A percentile compares a stretch with the other conserved stretches of the same genome.
phyloP scores from a whole-genome alignment of 2,797 vertebrate genomes.

The Danionella dracula region DNA sequence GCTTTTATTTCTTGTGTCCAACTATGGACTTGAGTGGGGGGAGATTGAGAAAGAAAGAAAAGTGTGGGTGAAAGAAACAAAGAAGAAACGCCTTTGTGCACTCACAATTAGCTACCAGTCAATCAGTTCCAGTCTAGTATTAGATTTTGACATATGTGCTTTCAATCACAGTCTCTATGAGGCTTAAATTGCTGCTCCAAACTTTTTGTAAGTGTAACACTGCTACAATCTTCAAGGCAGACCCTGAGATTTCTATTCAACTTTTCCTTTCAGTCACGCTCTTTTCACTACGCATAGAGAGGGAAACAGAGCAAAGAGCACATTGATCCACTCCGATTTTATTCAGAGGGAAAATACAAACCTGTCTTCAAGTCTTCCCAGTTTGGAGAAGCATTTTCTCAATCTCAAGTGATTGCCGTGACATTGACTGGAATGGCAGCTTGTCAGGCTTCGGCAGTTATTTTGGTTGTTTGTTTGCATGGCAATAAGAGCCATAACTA shows the following conservation, averaged over 20 bases:
- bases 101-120: conserved; percentile 50
- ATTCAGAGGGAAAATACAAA: conserved; percentile 34
- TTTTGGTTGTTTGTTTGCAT: conserved; percentile 35
- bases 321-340: conserved; percentile 21
- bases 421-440: conserved; percentile 34
- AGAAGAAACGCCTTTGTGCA: conserved; percentile 49
- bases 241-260: conserved; percentile 8
- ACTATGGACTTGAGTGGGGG: conserved; percentile 52
- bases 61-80: conserved; percentile 17
- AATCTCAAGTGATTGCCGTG: conserved; percentile 47
- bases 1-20: conserved; percentile 63
- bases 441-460: conserved; percentile 38
- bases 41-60: conserved; percentile 20
- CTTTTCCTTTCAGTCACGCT: background rate
- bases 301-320: conserved; percentile 1
- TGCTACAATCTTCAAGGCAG: background rate
- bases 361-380: conserved; percentile 38
- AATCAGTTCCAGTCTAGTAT: background rate
- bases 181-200: conserved; percentile 24
- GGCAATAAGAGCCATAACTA: conserved; percentile 20
- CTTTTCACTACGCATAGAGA: conserved; percentile 21
- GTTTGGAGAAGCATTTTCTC: conserved; percentile 28
- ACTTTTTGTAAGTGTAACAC: conserved; percentile 27
- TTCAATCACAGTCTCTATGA: background rate
- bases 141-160: background rate